Percentiles rank a stretch among this genome's conserved stretches.
phyloP scores from a whole-genome alignment of 2,888 invertebrate species.

The Limnephilus auricula region DNA sequence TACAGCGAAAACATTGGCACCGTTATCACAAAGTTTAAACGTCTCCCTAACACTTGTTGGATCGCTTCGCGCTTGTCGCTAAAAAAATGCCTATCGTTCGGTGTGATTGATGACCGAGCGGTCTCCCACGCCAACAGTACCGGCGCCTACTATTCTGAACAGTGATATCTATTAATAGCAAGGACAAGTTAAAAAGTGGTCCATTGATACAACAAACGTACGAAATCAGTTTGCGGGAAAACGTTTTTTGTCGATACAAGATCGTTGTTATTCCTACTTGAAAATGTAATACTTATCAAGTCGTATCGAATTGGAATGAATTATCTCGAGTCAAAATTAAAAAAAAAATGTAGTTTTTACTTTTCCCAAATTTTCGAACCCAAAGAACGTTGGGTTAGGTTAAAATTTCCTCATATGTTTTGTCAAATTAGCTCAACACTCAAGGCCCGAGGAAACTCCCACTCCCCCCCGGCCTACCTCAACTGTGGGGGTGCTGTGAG shows the following conservation, averaged over 20 bases:
- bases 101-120: background rate
- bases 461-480: too few relatives aligned
- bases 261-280: background rate
- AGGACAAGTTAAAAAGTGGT: background rate
- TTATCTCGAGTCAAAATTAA: too few relatives aligned
- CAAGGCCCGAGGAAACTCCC: too few relatives aligned
- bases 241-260: background rate
- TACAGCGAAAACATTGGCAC: background rate
- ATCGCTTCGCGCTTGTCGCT: background rate
- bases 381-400: too few relatives aligned
- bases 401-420: too few relatives aligned
- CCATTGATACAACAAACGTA: background rate
- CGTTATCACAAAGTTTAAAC: background rate
- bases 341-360: too few relatives aligned
- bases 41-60: background rate
- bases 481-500: too few relatives aligned
- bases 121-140: background rate
- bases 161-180: background rate
- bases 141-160: background rate
- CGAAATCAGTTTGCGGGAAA: background rate
- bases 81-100: background rate
- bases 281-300: background rate
- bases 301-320: too few relatives aligned
- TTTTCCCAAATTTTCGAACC: too few relatives aligned
- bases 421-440: too few relatives aligned